A percentile compares a stretch with the other conserved stretches of the same genome.
These are phyloP conservation scores for Lathamus discolor DNA, from an alignment of 2,113 vertebrate species.

Conservation along the genomic window DNA sequence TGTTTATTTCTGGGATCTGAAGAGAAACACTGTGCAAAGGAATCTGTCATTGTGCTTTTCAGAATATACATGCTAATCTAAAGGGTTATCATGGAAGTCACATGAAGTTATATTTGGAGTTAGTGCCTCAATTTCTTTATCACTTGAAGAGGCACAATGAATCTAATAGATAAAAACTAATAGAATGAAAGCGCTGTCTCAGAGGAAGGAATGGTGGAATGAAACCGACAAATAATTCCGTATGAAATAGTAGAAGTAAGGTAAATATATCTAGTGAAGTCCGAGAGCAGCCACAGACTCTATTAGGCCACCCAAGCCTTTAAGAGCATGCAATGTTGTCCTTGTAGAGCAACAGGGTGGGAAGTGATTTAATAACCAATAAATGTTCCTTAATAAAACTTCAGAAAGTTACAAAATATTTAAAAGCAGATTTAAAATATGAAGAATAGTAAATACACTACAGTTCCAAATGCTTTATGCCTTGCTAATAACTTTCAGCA, in stretches of 20 bases:
- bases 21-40: conserved; percentile 22
- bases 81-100: background rate
- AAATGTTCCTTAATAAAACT: conserved; percentile 27
- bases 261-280: conserved; percentile 27
- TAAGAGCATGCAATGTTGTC: background rate
- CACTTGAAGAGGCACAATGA: background rate
- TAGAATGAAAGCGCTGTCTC: background rate
- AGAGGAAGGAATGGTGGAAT: background rate
- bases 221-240: conserved; percentile 41
- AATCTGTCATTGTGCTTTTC: conserved; percentile 17
- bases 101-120: background rate
- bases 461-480: background rate
- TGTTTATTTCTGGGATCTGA: conserved; percentile 41
- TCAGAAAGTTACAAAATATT: conserved; percentile 25
- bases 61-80: background rate
- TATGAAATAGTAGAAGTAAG: conserved; percentile 26
- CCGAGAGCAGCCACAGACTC: background rate
- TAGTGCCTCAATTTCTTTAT: conserved; percentile 15
- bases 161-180: conserved; percentile 23
- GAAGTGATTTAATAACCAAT: conserved; percentile 7
- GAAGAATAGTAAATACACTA: background rate
- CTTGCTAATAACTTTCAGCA: background rate
- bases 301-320: conserved; percentile 36
- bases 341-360: background rate
- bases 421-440: background rate